Base-by-base conservation (phyloP, 2,888 invertebrate species). In the Troilus luridus region DNA sequence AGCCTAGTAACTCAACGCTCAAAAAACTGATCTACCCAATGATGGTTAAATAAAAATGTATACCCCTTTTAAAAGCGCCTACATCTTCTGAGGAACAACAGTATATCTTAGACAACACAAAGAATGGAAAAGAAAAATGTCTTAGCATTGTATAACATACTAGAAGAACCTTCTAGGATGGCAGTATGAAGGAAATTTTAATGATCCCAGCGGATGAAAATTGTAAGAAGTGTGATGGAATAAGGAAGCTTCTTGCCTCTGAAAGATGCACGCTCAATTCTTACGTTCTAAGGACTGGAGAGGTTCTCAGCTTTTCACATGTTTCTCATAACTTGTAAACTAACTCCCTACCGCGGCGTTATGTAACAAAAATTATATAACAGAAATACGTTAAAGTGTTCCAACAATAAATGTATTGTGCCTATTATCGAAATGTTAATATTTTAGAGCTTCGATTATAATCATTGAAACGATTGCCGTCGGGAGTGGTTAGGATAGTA, bases 141-240 rank as follows among this genome's bases (percentile, higher is more conserved):
- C 5, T 24, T 67, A 24, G 24, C 24, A 24, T 67, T 3, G 24
- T 67, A 24, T 67, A 67, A 67, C 24, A 67, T 24, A 14, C 5
- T 5, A 6, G 6, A 67, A 3, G 14, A n/a, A 24, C 3, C n/a
- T n/a, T 9, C n/a, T 24, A 24, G 24, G 67, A 67, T 67, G 24
- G 67, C 67, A 67, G 24, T 67, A 67, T 67, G 67, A 14, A 67
- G 67, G 67, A 67, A 67, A 67, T 24, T 67, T 67, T 67, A 67
- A 67, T 67, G 67, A 67, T 24, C 12, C 24, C 3, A 24, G 11
- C 5, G 6, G 1, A 24, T 67, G 24, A 67, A 67, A 24, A 5
- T 24, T 67, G 67, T 24, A 67, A 14, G 24, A 24, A 0, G 12
- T 24, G 12, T 67, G 67, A 67, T 67, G 67, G 67, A 67, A 67